Base-by-base conservation (phyloP, 2,113 vertebrate species). In the Muscicapa adusta region DNA sequence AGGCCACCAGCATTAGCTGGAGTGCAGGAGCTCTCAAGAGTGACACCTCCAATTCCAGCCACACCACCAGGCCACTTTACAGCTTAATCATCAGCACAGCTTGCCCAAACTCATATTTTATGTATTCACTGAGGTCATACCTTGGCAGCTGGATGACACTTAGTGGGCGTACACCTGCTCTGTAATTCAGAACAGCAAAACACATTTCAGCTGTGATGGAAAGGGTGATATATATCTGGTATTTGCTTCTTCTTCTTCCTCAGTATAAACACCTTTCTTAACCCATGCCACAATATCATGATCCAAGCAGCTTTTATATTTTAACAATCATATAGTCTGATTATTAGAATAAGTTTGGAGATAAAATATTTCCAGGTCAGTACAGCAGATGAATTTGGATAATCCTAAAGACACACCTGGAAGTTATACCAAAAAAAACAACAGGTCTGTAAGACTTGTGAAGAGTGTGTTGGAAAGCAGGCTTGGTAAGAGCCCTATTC, bases 181-280 rank as follows among this genome's bases (percentile, higher is more conserved):
- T 84, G 1, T 25, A 88, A 58, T 50, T 77, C 51, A 47, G 51
- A 88, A 20, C 34, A 62, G 65, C 63, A 80, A 73, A 92, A 25
- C 51, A 42, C 15, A 17, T 70, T 79, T 80, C 60, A 54, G 47
- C 42, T 58, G 42, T 53, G 47, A 50, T 48, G 33, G 36, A 7
- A 62, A 42, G 36, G 0, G 5, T 9, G 22, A 16, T 65, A 0
- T 5, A 3, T 5, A 33, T 4, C 20, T 36, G 20, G 8, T 38
- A 36, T 65, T 62, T 89, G 15, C 18, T 88, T 61, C 40, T 70
- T 61, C 40, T 65, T 71, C 73, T 47, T 9, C 18, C 42, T 70
- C 40, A n/a, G 1, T 11, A 42, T 8, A 85, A 92, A 72, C 26
- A 17, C 15, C n/a, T 76, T 57, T 61, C 33, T 47, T 56, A 67